These are phyloP conservation scores for Oreonectes daqikongensis DNA, from an alignment of 2,797 vertebrate species.

Conservation along the genomic window DNA sequence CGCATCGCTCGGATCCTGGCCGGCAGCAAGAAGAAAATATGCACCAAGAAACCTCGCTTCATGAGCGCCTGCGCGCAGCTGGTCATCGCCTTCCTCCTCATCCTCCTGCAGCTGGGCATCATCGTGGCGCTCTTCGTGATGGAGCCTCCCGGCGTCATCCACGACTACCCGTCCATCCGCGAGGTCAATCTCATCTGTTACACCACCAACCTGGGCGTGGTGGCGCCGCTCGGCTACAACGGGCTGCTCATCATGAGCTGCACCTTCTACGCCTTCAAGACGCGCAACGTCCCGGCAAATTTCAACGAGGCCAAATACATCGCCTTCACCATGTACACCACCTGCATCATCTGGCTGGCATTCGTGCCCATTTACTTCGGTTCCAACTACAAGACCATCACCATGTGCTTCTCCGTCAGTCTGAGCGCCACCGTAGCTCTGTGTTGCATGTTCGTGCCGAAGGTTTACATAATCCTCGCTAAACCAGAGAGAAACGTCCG, in stretches of 20 bases:
- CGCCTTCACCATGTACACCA: conserved; percentile 99
- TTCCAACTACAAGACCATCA: conserved; percentile 99
- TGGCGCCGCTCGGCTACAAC: conserved; percentile 95
- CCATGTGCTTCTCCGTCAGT: conserved; percentile 98
- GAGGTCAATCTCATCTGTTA: conserved; percentile 96
- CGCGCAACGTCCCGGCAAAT: conserved; percentile 96
- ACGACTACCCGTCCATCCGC: conserved; percentile 94
- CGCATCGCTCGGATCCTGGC: conserved; percentile 88
- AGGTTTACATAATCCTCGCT: conserved; percentile 98
- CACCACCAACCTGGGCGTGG: conserved; percentile 93
- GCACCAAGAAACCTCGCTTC: conserved; percentile 88
- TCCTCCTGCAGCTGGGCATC: conserved; percentile 86
- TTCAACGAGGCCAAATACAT: conserved; percentile 99
- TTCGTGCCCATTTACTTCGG: conserved; percentile 99
- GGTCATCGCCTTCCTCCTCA: conserved; percentile 85
- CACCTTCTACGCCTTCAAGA: conserved; percentile 99
- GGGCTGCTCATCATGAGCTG: conserved; percentile 95
- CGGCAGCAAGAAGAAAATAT: conserved; percentile 92
- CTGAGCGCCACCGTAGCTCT: conserved; percentile 96
- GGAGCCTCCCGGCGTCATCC: conserved; percentile 88
- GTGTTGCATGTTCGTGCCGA: conserved; percentile 97
- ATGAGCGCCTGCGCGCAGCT: conserved; percentile 90
- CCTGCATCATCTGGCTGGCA: conserved; percentile 98
- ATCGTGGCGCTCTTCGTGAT: conserved; percentile 87
- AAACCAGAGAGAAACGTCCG: conserved; percentile 97